Evolutionary conservation across 2,797 vertebrate species (phyloP), one percentile per base, ranked within the genome.

Genomic region (Myioborus melanocephalus): DNA sequence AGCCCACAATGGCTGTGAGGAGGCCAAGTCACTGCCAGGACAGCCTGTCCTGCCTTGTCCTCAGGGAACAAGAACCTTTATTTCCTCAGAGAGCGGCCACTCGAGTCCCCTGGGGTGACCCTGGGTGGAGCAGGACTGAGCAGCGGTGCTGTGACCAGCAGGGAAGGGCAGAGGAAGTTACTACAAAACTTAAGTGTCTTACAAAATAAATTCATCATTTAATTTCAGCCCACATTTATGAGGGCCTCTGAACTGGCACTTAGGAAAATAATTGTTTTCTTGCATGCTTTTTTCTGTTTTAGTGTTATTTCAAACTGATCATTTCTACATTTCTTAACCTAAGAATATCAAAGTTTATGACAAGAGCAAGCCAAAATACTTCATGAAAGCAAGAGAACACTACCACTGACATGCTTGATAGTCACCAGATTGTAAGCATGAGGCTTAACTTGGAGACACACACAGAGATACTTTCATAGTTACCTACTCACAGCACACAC

Each of bases 201-300:
- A 37, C 87, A 85, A 95, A 81, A 73, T 63, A 26, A 59, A 94
- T 87, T 55, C 32, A 50, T 37, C 37, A 63, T 34, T 83, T 79
- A 61, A 43, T 53, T 87, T 83, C 71, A 86, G 57, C 53, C 55
- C 90, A 50, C 60, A 53, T 77, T 87, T 85, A 75, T 26, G 6
- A 41, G 39, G 53, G 66, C 10, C 41, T 79, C 57, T 81, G n/a
- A 86, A 53, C 9, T 34, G 43, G 34, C 32, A 56, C 55, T 82
- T 80, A n/a, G 3, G 32, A 66, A 91, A 92, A 79, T 1, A 83
- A 41, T 87, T 4, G 34, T 72, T 89, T 14, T 47, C 75, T 96
- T 89, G 50, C 10, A 76, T 39, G 91, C 78, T 83, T 97, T 94
- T 96, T 97, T 98, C 97, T 98, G 97, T 97, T 98, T 98, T 97